Conservation (phyloP, 1,140 invertebrate species). For the Megalopta genalis region DNA sequence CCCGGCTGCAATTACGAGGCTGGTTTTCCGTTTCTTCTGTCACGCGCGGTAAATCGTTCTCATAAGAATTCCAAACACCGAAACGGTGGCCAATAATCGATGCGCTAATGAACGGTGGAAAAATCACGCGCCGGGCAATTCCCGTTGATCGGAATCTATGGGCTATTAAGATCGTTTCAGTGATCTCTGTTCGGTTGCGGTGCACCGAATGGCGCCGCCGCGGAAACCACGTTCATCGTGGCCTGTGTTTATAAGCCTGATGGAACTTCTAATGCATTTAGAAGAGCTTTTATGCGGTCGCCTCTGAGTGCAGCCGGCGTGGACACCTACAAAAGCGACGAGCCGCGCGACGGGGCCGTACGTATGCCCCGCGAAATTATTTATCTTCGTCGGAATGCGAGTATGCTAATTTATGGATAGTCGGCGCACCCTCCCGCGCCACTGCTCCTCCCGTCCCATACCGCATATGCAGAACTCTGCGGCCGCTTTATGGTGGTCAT, state of each 20-base stretch:
- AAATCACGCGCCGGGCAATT: neutral
- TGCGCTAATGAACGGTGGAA: slow-evolving; percentile 4
- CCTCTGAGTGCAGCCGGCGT: slow-evolving; percentile 24
- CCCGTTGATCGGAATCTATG: neutral
- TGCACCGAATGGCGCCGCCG: neutral
- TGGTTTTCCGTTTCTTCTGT: no score
- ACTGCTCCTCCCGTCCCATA: no score
- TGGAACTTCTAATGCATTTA: slow-evolving; percentile 53
- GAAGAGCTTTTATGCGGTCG: slow-evolving; percentile 46
- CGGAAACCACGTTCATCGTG: neutral
- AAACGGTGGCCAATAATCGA: neutral
- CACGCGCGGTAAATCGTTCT: no score
- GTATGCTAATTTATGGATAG: slow-evolving; percentile 16
- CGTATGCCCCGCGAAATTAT: slow-evolving; percentile 38
- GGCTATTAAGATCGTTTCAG: slow-evolving; percentile 33
- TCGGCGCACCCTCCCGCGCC: neutral
- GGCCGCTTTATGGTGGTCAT: no score
- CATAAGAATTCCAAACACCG: no score
- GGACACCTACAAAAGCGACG: slow-evolving; percentile 25
- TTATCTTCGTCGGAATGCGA: slow-evolving; percentile 27
- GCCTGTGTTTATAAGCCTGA: slow-evolving; percentile 54
- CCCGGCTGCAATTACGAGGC: no score
- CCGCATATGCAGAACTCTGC: no score
- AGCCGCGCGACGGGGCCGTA: neutral
- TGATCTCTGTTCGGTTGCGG: slow-evolving; percentile 13